Percentiles rank a stretch among this genome's conserved stretches.
phyloP scores from a whole-genome alignment of 2,888 invertebrate species.

The Orchesella flavescens region DNA sequence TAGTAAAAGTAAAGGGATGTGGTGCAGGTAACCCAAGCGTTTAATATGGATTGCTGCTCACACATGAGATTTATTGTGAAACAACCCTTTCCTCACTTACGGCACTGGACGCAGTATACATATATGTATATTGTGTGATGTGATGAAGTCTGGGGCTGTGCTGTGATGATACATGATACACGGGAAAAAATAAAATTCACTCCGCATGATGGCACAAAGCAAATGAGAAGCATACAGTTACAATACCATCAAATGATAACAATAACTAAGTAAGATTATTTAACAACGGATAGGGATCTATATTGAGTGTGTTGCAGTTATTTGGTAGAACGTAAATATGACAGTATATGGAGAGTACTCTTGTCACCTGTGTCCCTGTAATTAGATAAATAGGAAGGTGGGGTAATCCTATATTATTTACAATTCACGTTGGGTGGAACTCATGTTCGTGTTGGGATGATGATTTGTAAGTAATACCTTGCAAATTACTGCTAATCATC shows the following conservation, averaged over 20 bases:
- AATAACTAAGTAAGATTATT: no score
- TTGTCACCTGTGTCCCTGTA: slow-evolving; percentile 40
- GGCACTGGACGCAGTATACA: background rate
- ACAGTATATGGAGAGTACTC: background rate
- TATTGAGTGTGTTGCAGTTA: no score
- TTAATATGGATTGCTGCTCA: slow-evolving; percentile 30
- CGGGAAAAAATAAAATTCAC: no score
- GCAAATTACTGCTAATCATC: slow-evolving; percentile 39
- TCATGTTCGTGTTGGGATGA: slow-evolving; percentile 7
- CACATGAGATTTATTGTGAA: slow-evolving; percentile 2
- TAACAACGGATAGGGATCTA: no score
- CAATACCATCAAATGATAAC: no score
- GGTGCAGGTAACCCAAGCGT: slow-evolving; percentile 34
- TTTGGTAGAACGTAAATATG: background rate
- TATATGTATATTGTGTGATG: background rate
- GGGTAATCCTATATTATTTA: slow-evolving; percentile 42
- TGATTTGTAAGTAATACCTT: slow-evolving; percentile 23
- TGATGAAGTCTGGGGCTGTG: background rate
- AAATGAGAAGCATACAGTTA: background rate
- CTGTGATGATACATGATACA: no score
- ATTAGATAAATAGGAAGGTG: slow-evolving; percentile 32
- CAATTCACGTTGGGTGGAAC: slow-evolving; percentile 12
- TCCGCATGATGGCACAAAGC: background rate
- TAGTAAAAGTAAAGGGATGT: slow-evolving; percentile 20
- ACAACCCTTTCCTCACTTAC: background rate